A percentile compares a stretch with the other conserved stretches of the same genome.
These are phyloP conservation scores for Aplysia californica DNA, from an alignment of 1,140 invertebrate genomes.

Conservation along the genomic window DNA sequence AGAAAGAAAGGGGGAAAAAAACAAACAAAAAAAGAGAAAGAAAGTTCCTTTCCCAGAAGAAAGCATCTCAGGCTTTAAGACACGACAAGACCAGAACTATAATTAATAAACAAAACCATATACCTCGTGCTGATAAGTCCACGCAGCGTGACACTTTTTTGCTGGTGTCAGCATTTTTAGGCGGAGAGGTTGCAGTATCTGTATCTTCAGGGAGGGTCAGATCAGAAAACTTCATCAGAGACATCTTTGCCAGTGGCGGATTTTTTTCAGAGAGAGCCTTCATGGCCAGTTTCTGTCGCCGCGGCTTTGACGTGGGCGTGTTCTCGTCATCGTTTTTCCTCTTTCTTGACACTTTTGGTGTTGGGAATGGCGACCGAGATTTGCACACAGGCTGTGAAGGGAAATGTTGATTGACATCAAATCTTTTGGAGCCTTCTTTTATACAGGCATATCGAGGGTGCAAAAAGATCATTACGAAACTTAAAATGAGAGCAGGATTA, in stretches of 20 bases:
- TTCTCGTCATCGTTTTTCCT: conserved; percentile 4
- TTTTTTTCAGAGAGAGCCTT: conserved; percentile 10
- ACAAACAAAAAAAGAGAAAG: not conserved
- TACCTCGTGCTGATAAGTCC: conserved; percentile 54
- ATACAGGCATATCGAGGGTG: not conserved
- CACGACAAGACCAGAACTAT: not conserved
- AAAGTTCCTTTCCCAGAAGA: not conserved
- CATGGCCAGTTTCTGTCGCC: conserved; percentile 19
- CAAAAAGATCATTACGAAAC: not conserved
- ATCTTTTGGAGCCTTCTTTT: not conserved
- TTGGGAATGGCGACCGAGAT: not conserved
- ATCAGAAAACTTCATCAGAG: conserved; percentile 7
- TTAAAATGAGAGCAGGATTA: not conserved
- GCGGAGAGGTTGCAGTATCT: not conserved
- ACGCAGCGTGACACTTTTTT: conserved; percentile 40
- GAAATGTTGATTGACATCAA: not conserved
- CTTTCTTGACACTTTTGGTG: conserved; percentile 9
- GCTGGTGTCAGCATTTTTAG: not conserved
- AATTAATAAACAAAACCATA: not conserved
- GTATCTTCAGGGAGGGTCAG: not conserved
- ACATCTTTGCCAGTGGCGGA: conserved; percentile 22
- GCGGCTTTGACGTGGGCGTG: conserved; percentile 16
- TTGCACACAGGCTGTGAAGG: not conserved
- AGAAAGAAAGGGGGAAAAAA: not conserved
- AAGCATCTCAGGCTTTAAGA: not conserved